Evolutionary conservation across 2,797 vertebrate species (phyloP).

Genomic region (Takifugu ocellatus): DNA sequence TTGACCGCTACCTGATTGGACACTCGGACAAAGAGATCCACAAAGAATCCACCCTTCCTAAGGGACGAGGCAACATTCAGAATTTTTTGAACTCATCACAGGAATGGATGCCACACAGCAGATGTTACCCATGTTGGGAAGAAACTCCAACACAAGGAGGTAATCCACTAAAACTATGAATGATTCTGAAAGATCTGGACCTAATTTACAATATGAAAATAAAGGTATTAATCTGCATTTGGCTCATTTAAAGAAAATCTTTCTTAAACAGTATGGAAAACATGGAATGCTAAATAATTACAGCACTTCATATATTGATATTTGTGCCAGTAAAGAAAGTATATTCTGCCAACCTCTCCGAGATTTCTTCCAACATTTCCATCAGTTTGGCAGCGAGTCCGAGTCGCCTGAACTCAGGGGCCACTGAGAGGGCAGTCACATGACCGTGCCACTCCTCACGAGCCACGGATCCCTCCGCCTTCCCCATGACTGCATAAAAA

Average conservation of each 20-base stretch:
- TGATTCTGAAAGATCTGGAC: no score
- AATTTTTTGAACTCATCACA: no score
- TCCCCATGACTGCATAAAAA: slow-evolving; percentile 86
- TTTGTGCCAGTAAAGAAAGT: background rate
- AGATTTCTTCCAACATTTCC: slow-evolving; percentile 95
- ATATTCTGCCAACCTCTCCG: slow-evolving; percentile 81
- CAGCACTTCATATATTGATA: no score
- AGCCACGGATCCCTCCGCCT: slow-evolving; percentile 93
- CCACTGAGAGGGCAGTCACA: slow-evolving; percentile 91
- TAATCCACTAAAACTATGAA: no score
- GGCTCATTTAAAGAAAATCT: no score
- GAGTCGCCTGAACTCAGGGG: slow-evolving; percentile 90
- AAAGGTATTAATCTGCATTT: no score
- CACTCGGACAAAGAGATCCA: slow-evolving; percentile 93
- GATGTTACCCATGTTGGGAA: no score
- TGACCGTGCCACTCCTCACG: slow-evolving; percentile 96
- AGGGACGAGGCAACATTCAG: background rate
- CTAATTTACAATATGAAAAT: no score
- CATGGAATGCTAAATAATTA: no score
- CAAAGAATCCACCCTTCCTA: slow-evolving; percentile 96
- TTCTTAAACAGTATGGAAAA: no score
- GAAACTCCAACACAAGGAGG: no score
- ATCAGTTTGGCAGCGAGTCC: slow-evolving; percentile 93
- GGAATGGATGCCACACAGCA: no score
- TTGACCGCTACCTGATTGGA: slow-evolving; percentile 97